Conservation (phyloP, 2,113 vertebrate species). For the Apteryx owenii region DNA sequence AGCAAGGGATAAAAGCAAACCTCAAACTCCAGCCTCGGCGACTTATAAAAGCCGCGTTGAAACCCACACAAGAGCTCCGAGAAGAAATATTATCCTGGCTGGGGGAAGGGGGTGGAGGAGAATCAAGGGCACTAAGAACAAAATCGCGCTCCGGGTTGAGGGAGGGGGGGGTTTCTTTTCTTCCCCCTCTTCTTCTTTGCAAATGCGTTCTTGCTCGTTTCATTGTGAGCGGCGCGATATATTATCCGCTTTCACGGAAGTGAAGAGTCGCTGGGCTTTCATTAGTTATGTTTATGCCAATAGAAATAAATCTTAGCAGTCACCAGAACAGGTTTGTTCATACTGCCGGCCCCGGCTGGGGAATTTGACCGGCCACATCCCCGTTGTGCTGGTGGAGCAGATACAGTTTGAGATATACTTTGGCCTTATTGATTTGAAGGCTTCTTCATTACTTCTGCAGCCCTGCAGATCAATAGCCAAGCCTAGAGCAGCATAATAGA, state of each 20-base stretch:
- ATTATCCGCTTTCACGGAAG: conserved; percentile 66
- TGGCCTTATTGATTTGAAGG: conserved; percentile 77
- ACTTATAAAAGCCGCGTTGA: conserved; percentile 41
- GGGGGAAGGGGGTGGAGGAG: conserved; percentile 45
- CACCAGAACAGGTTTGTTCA: conserved; percentile 42
- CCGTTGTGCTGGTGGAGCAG: conserved; percentile 52
- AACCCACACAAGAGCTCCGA: neutral
- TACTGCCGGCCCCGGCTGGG: neutral
- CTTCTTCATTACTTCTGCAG: conserved; percentile 78
- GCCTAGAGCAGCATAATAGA: conserved; percentile 75
- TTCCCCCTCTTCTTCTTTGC: conserved; percentile 10
- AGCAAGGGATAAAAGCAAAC: conserved; percentile 23
- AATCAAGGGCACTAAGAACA: conserved; percentile 34
- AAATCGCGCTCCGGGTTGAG: conserved; percentile 57
- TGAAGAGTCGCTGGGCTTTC: conserved; percentile 68
- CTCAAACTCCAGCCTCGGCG: conserved; percentile 49
- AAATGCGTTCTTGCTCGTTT: conserved; percentile 65
- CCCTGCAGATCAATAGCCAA: conserved; percentile 71
- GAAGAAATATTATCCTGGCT: conserved; percentile 60
- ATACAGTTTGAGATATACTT: conserved; percentile 67
- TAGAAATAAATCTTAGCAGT: conserved; percentile 70
- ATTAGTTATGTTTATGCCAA: conserved; percentile 78
- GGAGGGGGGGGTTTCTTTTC: conserved; percentile 32
- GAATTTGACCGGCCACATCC: conserved; percentile 46
- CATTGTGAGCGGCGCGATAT: conserved; percentile 55